A percentile compares a stretch with the other conserved stretches of the same genome.
These are phyloP conservation scores for Diaphora mendica DNA, from an alignment of 2,888 invertebrate genomes.

Conservation along the genomic window DNA sequence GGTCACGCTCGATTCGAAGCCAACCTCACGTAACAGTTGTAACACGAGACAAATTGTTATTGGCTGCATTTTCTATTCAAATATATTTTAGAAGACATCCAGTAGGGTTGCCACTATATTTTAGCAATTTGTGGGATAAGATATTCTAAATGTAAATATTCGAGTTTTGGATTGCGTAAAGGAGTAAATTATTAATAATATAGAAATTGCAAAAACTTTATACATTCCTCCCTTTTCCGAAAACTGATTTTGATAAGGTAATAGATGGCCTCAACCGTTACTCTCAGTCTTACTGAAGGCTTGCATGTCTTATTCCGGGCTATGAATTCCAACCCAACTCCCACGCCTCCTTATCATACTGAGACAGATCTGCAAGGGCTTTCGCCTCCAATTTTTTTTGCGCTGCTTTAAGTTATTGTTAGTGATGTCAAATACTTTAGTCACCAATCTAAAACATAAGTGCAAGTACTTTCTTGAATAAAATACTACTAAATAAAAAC, in stretches of 20 bases:
- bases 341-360: no score
- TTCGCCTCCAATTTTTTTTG: not conserved
- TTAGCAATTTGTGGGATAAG: not conserved
- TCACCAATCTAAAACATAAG: not conserved
- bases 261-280: no score
- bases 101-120: conserved; percentile 26
- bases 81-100: conserved; percentile 42
- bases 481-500: not conserved
- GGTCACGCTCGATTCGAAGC: conserved; percentile 23
- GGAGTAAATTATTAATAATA: not conserved
- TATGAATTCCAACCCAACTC: no score
- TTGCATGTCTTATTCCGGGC: no score
- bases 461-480: not conserved
- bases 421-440: not conserved
- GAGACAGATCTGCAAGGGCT: no score
- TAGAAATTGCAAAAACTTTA: not conserved
- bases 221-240: no score
- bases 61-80: conserved; percentile 59
- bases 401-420: not conserved
- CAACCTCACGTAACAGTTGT: conserved; percentile 5
- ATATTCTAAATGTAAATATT: not conserved
- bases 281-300: no score
- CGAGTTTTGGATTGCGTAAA: not conserved
- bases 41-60: conserved; percentile 48
- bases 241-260: no score